Percentiles rank a stretch among this genome's conserved stretches.
These are phyloP conservation scores for Osmerus eperlanus DNA, from an alignment of 2,113 vertebrate species.

Conservation along the genomic window DNA sequence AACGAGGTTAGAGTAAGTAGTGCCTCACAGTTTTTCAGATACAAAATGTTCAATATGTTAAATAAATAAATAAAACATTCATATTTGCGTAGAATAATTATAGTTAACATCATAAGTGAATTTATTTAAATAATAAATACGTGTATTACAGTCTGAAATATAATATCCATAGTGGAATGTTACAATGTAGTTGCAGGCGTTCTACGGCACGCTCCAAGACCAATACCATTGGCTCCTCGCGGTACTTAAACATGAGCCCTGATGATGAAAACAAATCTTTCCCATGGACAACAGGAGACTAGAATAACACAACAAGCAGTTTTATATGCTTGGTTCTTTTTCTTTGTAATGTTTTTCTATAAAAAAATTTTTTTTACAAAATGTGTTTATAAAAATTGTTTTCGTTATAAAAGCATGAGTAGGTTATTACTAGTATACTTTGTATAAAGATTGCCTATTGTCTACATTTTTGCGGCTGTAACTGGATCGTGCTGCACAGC, in stretches of 20 bases:
- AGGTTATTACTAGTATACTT: background rate
- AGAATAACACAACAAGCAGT: background rate
- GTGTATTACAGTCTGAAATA: background rate
- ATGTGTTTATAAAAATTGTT: background rate
- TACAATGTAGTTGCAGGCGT: conserved; percentile 21
- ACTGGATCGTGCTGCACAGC: background rate
- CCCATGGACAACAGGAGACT: background rate
- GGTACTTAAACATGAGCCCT: conserved; percentile 3
- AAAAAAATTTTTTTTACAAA: background rate
- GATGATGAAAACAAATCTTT: background rate
- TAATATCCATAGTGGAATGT: conserved; percentile 6
- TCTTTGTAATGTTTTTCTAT: background rate
- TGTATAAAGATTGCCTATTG: background rate
- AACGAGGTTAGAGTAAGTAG: conserved; percentile 17
- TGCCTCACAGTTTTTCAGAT: background rate
- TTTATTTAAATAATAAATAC: background rate
- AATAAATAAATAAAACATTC: background rate
- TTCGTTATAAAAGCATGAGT: background rate
- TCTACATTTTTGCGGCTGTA: background rate
- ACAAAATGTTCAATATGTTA: background rate
- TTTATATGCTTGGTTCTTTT: background rate
- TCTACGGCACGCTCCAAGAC: background rate
- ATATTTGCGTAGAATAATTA: background rate
- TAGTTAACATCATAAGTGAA: background rate
- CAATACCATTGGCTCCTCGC: conserved; percentile 16